These are phyloP conservation scores for Spilosoma lubricipeda DNA, from an alignment of 2,888 invertebrate species.

Conservation along the genomic window DNA sequence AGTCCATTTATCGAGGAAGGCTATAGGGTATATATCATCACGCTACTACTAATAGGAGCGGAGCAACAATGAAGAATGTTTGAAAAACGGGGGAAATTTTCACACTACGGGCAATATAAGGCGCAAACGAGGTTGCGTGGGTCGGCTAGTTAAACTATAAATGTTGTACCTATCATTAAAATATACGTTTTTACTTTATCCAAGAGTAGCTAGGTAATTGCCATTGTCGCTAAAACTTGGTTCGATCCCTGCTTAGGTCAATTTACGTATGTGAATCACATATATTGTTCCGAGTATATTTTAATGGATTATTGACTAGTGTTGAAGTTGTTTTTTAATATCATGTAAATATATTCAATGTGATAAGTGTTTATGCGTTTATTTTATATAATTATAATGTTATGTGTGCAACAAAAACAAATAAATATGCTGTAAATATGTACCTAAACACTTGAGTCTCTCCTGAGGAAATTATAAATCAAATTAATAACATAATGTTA, in stretches of 20 bases:
- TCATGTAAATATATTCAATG: not conserved
- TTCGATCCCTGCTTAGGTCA: not conserved
- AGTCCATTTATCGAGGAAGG: no score
- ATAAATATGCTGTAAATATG: not conserved
- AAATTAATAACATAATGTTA: slow-evolving; percentile 2
- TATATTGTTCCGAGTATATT: not conserved
- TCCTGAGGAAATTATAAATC: not conserved
- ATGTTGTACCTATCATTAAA: not conserved
- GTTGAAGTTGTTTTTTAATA: not conserved
- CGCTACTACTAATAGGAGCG: no score
- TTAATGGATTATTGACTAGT: not conserved
- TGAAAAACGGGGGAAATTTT: no score
- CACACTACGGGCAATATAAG: no score
- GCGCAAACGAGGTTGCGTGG: no score
- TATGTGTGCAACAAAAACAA: not conserved
- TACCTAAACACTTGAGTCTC: not conserved
- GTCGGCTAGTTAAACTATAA: not conserved
- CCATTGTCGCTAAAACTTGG: not conserved
- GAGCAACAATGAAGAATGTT: no score
- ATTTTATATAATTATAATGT: not conserved
- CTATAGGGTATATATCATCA: no score
- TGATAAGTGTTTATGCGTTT: not conserved
- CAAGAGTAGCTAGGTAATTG: not conserved
- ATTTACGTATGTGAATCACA: not conserved
- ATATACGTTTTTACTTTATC: not conserved